A percentile compares a stretch with the other conserved stretches of the same genome.
Evolutionary conservation across 2,113 vertebrate species (phyloP).

Genomic region (Kryptolebias marmoratus): DNA sequence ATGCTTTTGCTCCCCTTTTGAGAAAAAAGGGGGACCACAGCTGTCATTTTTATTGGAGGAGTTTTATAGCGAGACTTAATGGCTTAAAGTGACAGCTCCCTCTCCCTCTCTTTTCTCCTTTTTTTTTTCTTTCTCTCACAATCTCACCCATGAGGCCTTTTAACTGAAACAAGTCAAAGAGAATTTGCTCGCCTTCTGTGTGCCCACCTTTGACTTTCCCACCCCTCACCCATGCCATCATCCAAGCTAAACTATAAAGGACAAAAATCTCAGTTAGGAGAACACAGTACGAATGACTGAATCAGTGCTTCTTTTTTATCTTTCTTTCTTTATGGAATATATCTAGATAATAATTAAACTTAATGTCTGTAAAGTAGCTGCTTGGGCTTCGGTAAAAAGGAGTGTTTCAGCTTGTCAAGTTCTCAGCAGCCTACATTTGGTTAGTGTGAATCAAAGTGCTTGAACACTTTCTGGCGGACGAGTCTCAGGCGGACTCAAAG

Average conservation of each 20-base stretch:
- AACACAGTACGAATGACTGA: constrained; percentile 5
- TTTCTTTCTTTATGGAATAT: constrained; percentile 17
- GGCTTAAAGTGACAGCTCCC: constrained; percentile 80
- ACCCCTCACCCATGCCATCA: constrained; percentile 35
- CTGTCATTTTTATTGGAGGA: constrained; percentile 84
- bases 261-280: constrained; percentile 29
- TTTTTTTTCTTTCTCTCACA: constrained; percentile 7
- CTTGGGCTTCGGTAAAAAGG: constrained; percentile 32
- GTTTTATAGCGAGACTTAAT: constrained; percentile 82
- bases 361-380: constrained; percentile 12
- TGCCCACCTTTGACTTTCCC: constrained; percentile 49
- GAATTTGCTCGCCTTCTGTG: constrained; percentile 37
- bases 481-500: constrained; percentile 19
- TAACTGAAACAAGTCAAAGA: constrained; percentile 68
- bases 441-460: constrained; percentile 30
- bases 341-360: constrained; percentile 31
- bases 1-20: constrained; percentile 79
- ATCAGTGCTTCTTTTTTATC: not conserved
- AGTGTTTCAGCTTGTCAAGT: constrained; percentile 19
- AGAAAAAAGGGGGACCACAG: constrained; percentile 75
- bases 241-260: constrained; percentile 18
- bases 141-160: constrained; percentile 54
- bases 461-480: constrained; percentile 18
- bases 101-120: constrained; percentile 21
- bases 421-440: not conserved